These are phyloP conservation scores for Pampus argenteus DNA, from an alignment of 2,797 vertebrate genomes.

Conservation along the genomic window DNA sequence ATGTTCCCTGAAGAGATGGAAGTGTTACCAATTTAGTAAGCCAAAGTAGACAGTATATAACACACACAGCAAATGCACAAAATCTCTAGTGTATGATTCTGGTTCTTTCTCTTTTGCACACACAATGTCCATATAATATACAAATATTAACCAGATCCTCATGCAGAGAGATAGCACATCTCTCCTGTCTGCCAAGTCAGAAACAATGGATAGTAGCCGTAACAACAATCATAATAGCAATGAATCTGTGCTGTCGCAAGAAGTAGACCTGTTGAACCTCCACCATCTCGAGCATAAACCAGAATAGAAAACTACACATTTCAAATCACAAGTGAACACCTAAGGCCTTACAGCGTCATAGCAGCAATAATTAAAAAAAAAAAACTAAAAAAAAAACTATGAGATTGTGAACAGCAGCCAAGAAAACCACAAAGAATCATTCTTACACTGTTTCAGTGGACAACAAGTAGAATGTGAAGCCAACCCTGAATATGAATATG, in stretches of 20 bases:
- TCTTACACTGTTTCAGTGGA: constrained; percentile 34
- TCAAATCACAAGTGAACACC: constrained; percentile 49
- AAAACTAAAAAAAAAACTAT: too few relatives aligned
- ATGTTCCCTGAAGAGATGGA: too few relatives aligned
- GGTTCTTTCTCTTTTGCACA: constrained; percentile 1
- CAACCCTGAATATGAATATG: background rate
- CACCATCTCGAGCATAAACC: constrained; percentile 38
- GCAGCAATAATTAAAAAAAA: too few relatives aligned
- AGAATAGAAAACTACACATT: constrained; percentile 50
- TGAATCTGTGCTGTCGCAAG: constrained; percentile 46
- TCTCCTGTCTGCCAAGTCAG: constrained; percentile 33
- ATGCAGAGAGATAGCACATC: constrained; percentile 29
- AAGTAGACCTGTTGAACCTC: constrained; percentile 56
- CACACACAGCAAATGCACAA: constrained; percentile 18
- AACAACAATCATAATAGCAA: constrained; percentile 53
- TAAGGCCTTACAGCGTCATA: constrained; percentile 49
- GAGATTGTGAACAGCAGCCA: constrained; percentile 35
- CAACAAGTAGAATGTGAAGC: constrained; percentile 1
- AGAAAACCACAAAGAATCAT: constrained; percentile 24
- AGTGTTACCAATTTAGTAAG: constrained; percentile 3
- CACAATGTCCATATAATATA: constrained; percentile 36
- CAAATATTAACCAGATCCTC: constrained; percentile 38
- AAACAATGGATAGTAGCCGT: constrained; percentile 33
- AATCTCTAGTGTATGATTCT: background rate
- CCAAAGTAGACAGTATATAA: background rate